phyloP scores from a whole-genome alignment of 2,797 vertebrate species.

The Ficedula albicollis region DNA sequence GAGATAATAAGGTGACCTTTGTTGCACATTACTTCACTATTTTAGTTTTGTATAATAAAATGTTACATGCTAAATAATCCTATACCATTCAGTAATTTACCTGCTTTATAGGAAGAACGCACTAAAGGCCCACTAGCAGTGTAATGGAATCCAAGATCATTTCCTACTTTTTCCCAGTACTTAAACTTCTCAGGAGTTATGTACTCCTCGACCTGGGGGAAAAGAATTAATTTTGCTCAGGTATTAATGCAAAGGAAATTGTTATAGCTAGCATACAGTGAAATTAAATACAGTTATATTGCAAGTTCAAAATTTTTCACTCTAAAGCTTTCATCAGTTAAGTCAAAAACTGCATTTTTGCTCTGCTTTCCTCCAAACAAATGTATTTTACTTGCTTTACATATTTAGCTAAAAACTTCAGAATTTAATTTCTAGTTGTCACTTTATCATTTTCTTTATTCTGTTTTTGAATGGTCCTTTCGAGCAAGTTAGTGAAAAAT shows the following conservation, averaged over 20 bases:
- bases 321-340: not conserved
- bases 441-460: not conserved
- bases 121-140: slow-evolving; percentile 96
- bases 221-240: slow-evolving; percentile 19
- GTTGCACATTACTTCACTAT: not conserved
- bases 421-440: not conserved
- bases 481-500: not conserved
- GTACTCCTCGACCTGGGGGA: slow-evolving; percentile 91
- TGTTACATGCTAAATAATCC: not conserved
- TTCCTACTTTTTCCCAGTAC: slow-evolving; percentile 92
- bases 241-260: not conserved
- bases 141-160: slow-evolving; percentile 92
- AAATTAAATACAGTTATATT: not conserved
- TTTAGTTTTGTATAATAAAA: not conserved
- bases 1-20: not conserved
- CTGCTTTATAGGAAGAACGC: slow-evolving; percentile 99
- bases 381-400: not conserved
- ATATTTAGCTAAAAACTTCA: not conserved
- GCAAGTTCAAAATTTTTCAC: not conserved
- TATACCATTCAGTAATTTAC: slow-evolving; percentile 67
- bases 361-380: not conserved
- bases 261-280: not conserved
- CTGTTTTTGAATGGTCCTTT: not conserved
- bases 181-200: slow-evolving; percentile 93
- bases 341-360: not conserved